These are phyloP conservation scores for Mythimna pallens DNA, from an alignment of 2,888 invertebrate species.

Conservation along the genomic window DNA sequence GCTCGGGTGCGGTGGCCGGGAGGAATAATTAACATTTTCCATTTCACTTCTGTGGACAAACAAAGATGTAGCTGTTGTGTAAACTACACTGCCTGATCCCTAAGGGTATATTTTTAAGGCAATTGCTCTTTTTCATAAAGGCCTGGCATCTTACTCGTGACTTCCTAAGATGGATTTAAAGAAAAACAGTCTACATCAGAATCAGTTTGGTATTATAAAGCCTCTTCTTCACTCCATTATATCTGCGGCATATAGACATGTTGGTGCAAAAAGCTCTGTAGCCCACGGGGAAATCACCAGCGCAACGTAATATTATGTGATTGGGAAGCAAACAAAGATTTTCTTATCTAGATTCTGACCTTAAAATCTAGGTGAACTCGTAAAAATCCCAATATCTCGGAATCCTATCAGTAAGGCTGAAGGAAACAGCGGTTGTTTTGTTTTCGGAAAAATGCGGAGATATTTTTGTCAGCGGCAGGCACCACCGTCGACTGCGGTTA, in stretches of 20 bases:
- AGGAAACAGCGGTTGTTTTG: conserved; percentile 44
- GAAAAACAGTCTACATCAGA: neutral
- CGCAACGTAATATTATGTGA: conserved; percentile 21
- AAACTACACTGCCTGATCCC: neutral
- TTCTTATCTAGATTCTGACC: conserved; percentile 34
- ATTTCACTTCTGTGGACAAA: conserved; percentile 40
- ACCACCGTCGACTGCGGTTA: conserved; percentile 34
- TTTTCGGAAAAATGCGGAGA: conserved; percentile 40
- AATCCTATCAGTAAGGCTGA: conserved; percentile 46
- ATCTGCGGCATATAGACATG: neutral
- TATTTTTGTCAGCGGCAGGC: conserved; percentile 61
- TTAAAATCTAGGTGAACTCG: conserved; percentile 54
- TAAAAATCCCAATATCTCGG: conserved; percentile 51
- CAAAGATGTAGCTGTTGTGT: neutral
- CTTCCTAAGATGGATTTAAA: no score
- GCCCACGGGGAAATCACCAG: conserved; percentile 12
- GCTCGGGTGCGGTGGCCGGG: conserved; percentile 1
- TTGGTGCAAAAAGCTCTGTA: conserved; percentile 2
- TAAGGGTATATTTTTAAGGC: neutral
- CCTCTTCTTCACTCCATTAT: neutral
- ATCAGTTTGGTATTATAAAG: neutral
- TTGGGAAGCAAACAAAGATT: conserved; percentile 28
- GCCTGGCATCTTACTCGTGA: no score
- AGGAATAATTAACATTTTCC: conserved; percentile 43
- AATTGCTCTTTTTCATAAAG: neutral